Evolutionary conservation across 2,797 vertebrate species (phyloP), one percentile per base, ranked within the genome.

Genomic region (Cryptoblepharus egeriae): DNA sequence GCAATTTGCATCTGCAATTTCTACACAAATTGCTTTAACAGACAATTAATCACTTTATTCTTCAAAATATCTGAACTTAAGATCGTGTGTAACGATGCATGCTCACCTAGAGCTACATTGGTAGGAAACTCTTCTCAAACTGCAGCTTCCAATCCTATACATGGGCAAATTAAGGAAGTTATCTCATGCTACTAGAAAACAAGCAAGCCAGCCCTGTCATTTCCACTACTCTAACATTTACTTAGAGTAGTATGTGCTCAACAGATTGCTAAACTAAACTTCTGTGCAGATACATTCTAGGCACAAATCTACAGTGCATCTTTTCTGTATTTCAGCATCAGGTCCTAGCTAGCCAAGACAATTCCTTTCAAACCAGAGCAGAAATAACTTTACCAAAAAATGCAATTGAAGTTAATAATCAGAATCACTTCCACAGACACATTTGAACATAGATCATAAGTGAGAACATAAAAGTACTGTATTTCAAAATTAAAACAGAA

Each of bases 401-500:
- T 49, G 79, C 67, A 60, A 39, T 74, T 42, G 37, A 6, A 80
- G 88, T 87, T 77, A 20, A 20, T 77, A 82, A 85, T 89, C 85
- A 87, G 6, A 63, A 88, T 87, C 76, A 82, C 88, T 81, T n/a
- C 64, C 79, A 80, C 24, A 75, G 7, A 80, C 52, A 73, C 71
- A 72, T 83, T 80, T 92, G 57, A 88, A 77, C 87, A 70, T n/a
- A 71, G 26, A 84, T 75, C 3, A 80, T 80, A 49, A 86, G n/a
- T 92, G 78, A 88, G 88, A 89, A 94, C 69, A 90, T 88, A 49
- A 58, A 86, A 85, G 85, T 70, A 77, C 83, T 73, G 76, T 90
- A 73, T 92, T 92, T 91, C 6, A 55, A 89, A 95, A 87, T 76
- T 87, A 89, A 88, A 90, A 92, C 81, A 89, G 75, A 90, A 92